Percentiles rank a stretch among this genome's conserved stretches.
Conservation (phyloP, 1,140 invertebrate genomes). For the Nebria ingens region DNA sequence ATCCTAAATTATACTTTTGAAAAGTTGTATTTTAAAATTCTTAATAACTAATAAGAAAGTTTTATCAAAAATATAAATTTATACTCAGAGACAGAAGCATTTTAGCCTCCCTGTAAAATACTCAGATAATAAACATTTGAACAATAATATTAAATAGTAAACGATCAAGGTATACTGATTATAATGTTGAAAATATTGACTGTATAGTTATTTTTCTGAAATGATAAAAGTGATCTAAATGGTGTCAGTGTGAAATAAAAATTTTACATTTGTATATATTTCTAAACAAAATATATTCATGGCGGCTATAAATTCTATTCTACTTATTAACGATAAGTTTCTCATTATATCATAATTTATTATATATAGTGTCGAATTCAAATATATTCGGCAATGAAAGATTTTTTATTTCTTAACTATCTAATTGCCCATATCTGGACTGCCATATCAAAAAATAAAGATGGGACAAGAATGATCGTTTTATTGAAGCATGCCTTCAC, state of each 20-base stretch:
- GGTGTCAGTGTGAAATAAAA: constrained; percentile 28
- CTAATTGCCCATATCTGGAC: constrained; percentile 44
- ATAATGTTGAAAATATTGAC: constrained; percentile 15
- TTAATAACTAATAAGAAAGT: no score
- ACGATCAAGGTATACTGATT: constrained; percentile 14
- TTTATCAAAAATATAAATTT: constrained; percentile 14
- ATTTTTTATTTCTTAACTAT: constrained; percentile 30
- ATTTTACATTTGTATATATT: constrained; percentile 25
- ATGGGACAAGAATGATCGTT: constrained; percentile 28
- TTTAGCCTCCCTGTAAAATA: constrained; percentile 1
- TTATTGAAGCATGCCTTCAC: constrained; percentile 44
- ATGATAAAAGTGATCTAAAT: constrained; percentile 20
- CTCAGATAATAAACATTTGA: constrained; percentile 10
- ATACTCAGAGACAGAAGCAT: constrained; percentile 10
- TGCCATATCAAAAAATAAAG: constrained; percentile 43
- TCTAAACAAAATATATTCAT: constrained; percentile 24
- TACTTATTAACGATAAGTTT: constrained; percentile 15
- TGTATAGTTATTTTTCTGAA: constrained; percentile 17
- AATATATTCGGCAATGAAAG: constrained; percentile 29
- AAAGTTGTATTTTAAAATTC: no score
- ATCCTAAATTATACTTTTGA: constrained; percentile 11
- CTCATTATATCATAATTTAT: constrained; percentile 15
- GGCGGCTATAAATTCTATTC: constrained; percentile 29
- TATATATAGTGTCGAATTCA: constrained; percentile 22
- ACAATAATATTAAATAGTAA: constrained; percentile 13